phyloP scores from a whole-genome alignment of 2,113 vertebrate species.

The Sardina pilchardus region DNA sequence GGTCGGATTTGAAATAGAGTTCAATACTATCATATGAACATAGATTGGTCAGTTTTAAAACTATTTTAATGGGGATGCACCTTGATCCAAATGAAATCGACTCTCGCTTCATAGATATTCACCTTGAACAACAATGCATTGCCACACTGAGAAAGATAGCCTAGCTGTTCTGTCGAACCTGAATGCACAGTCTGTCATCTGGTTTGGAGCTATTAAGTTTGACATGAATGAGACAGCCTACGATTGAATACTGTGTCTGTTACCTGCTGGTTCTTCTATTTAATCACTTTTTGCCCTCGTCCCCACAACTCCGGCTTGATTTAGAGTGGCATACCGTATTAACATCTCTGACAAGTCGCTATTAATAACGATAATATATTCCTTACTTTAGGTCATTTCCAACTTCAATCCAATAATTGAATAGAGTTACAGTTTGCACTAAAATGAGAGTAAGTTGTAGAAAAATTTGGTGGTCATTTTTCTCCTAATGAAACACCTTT shows the following conservation, averaged over 20 bases:
- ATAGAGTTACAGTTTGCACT: background rate
- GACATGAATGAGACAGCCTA: background rate
- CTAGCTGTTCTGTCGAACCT: background rate
- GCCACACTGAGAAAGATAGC: background rate
- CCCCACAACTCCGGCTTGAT: background rate
- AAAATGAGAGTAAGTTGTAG: background rate
- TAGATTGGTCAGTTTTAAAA: too few relatives aligned
- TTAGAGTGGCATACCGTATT: background rate
- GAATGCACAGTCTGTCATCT: background rate
- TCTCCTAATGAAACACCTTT: background rate
- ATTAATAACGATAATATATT: slow-evolving; percentile 4
- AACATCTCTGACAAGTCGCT: background rate
- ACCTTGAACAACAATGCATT: too few relatives aligned
- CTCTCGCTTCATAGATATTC: too few relatives aligned
- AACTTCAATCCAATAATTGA: background rate
- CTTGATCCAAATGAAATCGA: too few relatives aligned
- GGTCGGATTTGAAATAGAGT: too few relatives aligned
- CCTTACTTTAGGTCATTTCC: background rate
- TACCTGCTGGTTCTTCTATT: background rate
- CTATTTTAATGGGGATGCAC: too few relatives aligned
- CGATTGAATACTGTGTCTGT: background rate
- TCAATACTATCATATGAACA: too few relatives aligned
- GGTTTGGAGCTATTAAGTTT: background rate
- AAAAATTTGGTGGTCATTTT: background rate
- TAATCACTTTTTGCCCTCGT: background rate